Conservation (phyloP, 53 echinoderm and acorn worm genomes). For the Echinometra lucunter region DNA sequence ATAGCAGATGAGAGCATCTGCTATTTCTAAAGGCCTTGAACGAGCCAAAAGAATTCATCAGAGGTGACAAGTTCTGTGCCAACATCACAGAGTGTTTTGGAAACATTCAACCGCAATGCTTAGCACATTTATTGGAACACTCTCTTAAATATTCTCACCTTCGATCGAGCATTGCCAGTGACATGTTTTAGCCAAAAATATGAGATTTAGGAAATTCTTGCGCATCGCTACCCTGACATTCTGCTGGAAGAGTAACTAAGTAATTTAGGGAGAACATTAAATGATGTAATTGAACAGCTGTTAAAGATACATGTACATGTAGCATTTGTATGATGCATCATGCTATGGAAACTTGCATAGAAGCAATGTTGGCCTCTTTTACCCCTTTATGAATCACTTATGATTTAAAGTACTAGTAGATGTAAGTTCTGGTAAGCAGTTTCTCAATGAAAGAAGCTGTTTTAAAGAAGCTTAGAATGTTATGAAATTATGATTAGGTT, state of each 20-base stretch:
- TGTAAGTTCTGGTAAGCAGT: too few relatives aligned
- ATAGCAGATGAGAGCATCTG: background rate
- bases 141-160: conserved; percentile 17
- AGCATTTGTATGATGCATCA: background rate
- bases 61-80: background rate
- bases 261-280: background rate
- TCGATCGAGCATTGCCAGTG: conserved; percentile 18
- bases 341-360: background rate
- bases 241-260: conserved; percentile 3
- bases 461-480: too few relatives aligned
- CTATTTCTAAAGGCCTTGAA: background rate
- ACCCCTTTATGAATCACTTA: too few relatives aligned
- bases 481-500: too few relatives aligned
- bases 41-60: conserved; percentile 11
- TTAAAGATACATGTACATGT: background rate
- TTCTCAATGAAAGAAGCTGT: too few relatives aligned
- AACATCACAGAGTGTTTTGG: background rate
- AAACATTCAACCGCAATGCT: conserved; percentile 7
- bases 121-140: conserved; percentile 21
- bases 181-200: conserved; percentile 45
- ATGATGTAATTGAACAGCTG: background rate
- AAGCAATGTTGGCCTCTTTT: background rate
- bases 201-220: conserved; percentile 31
- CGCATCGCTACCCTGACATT: background rate
- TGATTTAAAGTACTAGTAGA: too few relatives aligned